A percentile compares a stretch with the other conserved stretches of the same genome.
phyloP scores from a whole-genome alignment of 2,888 invertebrate species.

The Neria commutata region DNA sequence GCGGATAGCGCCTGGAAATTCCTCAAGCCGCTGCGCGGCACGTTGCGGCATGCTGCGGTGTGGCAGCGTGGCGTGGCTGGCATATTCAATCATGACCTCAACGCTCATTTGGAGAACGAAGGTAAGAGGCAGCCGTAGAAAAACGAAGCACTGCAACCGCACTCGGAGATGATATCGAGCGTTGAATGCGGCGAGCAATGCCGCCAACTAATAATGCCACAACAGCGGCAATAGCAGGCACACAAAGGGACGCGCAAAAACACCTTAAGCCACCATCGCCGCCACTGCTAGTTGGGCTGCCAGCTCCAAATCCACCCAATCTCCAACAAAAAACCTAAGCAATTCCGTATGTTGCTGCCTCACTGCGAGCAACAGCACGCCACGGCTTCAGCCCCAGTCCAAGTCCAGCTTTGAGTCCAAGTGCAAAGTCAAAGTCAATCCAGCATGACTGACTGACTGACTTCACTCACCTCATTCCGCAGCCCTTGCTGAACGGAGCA shows the following conservation, averaged over 20 bases:
- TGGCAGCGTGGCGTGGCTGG: slow-evolving; percentile 17
- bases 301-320: slow-evolving; percentile 1
- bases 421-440: slow-evolving; percentile 36
- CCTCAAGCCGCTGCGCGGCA: too few relatives aligned
- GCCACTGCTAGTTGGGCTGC: not conserved
- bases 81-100: slow-evolving; percentile 27
- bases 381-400: not conserved
- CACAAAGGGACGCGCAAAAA: not conserved
- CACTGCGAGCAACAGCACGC: not conserved
- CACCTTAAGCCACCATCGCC: not conserved
- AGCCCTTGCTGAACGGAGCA: too few relatives aligned
- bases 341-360: not conserved
- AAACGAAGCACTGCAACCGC: too few relatives aligned
- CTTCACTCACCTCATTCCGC: slow-evolving; percentile 13
- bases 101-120: slow-evolving; percentile 9
- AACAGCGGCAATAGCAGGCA: not conserved
- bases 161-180: not conserved
- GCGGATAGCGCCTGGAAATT: not conserved
- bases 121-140: not conserved
- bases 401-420: slow-evolving; percentile 12
- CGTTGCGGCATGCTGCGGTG: too few relatives aligned
- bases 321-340: not conserved
- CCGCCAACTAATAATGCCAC: not conserved
- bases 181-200: not conserved
- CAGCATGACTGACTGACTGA: slow-evolving; percentile 34